A percentile compares a stretch with the other conserved stretches of the same genome.
Conservation (phyloP, 2,797 vertebrate genomes). For the Sebastolobus altivelis region DNA sequence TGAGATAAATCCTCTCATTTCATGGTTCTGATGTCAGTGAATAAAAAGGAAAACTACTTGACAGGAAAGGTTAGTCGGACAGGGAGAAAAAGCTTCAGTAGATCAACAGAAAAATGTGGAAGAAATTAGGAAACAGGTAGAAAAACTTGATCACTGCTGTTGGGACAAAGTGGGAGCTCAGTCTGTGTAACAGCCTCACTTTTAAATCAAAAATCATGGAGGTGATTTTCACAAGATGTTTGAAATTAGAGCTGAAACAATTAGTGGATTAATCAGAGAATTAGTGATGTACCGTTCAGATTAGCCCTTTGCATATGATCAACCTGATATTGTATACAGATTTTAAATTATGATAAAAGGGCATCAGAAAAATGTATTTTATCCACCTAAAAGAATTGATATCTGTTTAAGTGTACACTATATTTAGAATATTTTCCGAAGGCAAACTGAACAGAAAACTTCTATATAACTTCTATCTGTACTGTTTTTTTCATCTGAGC, state of each 20-base stretch:
- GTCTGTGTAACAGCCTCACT: slow-evolving; percentile 37
- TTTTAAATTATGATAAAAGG: neutral
- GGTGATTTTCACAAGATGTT: neutral
- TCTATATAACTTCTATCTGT: too few species aligned
- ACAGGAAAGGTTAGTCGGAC: slow-evolving; percentile 62
- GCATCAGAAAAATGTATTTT: too few species aligned
- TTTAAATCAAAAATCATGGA: neutral
- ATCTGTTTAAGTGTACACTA: too few species aligned
- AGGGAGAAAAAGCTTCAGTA: slow-evolving; percentile 5
- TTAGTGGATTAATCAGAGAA: neutral
- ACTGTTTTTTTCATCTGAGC: too few species aligned
- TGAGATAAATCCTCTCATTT: slow-evolving; percentile 50
- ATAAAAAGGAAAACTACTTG: slow-evolving; percentile 14
- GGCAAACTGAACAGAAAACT: too few species aligned
- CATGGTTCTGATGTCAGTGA: slow-evolving; percentile 61
- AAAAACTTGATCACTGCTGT: slow-evolving; percentile 28
- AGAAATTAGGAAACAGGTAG: slow-evolving; percentile 15
- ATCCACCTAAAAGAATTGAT: too few species aligned
- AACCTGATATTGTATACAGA: neutral
- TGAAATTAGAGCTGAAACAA: neutral
- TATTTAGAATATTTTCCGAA: too few species aligned
- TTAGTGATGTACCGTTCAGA: neutral
- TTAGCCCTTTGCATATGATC: neutral
- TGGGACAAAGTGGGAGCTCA: slow-evolving; percentile 54
- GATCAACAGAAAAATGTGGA: slow-evolving; percentile 19